Evolutionary conservation across 2,797 vertebrate genomes (phyloP).

Genomic region (Rhinichthys osculus): DNA sequence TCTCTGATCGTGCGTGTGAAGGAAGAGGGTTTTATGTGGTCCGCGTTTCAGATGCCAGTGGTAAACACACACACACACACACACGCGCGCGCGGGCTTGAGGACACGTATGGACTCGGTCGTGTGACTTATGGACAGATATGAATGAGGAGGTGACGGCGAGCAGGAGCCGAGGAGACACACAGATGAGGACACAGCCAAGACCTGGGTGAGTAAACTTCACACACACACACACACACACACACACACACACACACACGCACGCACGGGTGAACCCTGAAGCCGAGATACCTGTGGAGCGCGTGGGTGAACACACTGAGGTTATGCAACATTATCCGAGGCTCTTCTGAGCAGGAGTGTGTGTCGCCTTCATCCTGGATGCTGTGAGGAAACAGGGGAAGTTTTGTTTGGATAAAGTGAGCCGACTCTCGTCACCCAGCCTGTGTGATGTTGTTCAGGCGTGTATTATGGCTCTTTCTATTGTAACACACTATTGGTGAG

Average conservation of each 20-base stretch:
- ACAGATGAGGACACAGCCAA: conserved; percentile 57
- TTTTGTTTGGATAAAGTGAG: background rate
- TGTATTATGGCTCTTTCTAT: background rate
- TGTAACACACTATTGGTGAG: background rate
- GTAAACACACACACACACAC: conserved; percentile 1
- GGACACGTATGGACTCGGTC: conserved; percentile 38
- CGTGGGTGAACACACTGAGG: background rate
- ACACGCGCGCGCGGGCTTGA: background rate
- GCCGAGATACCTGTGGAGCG: conserved; percentile 13
- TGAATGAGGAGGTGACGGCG: conserved; percentile 38
- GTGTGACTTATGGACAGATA: conserved; percentile 59
- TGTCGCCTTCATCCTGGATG: background rate
- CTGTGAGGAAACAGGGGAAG: background rate
- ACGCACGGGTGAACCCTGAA: conserved; percentile 5
- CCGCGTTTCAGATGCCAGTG: conserved; percentile 17
- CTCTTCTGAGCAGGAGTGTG: background rate
- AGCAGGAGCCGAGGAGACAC: conserved; percentile 30
- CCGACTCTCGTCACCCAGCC: background rate
- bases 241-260: background rate
- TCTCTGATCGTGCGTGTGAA: conserved; percentile 16
- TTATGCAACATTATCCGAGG: background rate
- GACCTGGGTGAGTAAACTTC: conserved; percentile 59
- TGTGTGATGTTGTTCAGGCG: background rate
- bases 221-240: conserved; percentile 10
- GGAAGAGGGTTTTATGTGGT: background rate